Evolutionary conservation across 2,797 vertebrate genomes (phyloP), one percentile per base, ranked within the genome.

Genomic region (Serranus cabrilla): DNA sequence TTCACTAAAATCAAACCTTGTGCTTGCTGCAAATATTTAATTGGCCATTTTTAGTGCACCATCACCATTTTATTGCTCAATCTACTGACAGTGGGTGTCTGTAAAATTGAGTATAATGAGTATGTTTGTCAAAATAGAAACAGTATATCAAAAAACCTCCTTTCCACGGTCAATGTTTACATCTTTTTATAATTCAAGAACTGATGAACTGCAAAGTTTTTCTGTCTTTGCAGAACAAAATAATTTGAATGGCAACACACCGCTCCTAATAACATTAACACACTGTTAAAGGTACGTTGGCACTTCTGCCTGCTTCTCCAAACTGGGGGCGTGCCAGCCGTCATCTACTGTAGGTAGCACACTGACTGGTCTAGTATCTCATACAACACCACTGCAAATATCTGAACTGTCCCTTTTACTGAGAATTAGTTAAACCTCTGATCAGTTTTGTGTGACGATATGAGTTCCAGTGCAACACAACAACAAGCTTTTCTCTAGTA

Each of bases 111-210:
- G 31, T 40, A 60, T 52, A 16, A 23, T 9, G 18, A 77, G 17
- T 31, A 52, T 39, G 31, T 57, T 18, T 55, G 20, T 81, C n/a
- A 39, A 59, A 40, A 21, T 56, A 61, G 25, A 74, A 55, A 40
- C 50, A 13, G 57, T 20, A 51, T 21, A 43, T 40, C 52, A 37
- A 43, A 17, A 7, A 51, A 57, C 27, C 39, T 47, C 17, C 12
- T 34, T 46, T 49, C 40, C 52, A 34, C 34, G 25, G 20, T 84
- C 46, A 14, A 20, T 69, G 70, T 85, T 87, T 77, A 82, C 67
- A 73, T 57, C 80, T 72, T 75, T 75, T 23, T 65, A 14, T 25
- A 40, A 71, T 69, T 61, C 4, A 72, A 67, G 2, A 74, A 47
- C 31, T 31, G 13, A 59, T 58, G 40, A 46, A 51, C 14, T 59